phyloP scores from a whole-genome alignment of 2,888 invertebrate species.

The Cryptops parisi region DNA sequence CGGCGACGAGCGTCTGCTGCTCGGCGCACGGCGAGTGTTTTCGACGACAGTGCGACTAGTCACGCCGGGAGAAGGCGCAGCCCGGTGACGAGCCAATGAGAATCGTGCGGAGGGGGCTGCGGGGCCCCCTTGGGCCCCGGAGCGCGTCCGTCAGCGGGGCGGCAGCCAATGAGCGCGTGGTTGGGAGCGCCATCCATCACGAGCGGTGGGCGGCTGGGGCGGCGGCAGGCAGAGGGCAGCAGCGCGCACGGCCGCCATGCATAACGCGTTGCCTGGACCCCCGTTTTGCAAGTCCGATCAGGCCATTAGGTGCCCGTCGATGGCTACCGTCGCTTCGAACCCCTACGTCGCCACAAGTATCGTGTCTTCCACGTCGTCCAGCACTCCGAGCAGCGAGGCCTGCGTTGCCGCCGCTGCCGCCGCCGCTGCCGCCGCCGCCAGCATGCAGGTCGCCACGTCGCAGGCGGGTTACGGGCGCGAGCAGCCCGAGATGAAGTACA shows the following conservation, averaged over 20 bases:
- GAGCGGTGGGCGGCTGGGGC: too few species aligned
- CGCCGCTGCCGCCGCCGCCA: slow-evolving; percentile 21
- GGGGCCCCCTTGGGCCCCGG: too few species aligned
- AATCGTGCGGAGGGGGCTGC: too few species aligned
- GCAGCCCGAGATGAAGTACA: slow-evolving; percentile 78
- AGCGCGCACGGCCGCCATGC: slow-evolving; percentile 33
- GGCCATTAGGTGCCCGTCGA: slow-evolving; percentile 32
- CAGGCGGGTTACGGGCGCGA: slow-evolving; percentile 35
- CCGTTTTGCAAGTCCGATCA: slow-evolving; percentile 26
- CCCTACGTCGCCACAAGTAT: slow-evolving; percentile 66
- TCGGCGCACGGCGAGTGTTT: too few species aligned
- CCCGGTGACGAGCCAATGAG: too few species aligned
- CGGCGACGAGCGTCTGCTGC: too few species aligned
- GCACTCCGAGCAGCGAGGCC: slow-evolving; percentile 38
- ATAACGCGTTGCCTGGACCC: slow-evolving; percentile 40
- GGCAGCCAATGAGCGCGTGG: too few species aligned
- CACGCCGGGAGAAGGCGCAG: too few species aligned
- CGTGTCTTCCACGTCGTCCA: slow-evolving; percentile 48
- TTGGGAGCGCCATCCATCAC: too few species aligned
- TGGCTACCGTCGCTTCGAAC: slow-evolving; percentile 72
- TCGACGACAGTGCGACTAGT: too few species aligned
- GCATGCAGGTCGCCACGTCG: slow-evolving; percentile 29
- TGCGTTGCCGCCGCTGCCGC: slow-evolving; percentile 31
- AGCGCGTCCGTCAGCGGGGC: too few species aligned
- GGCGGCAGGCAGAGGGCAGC: too few species aligned